These are phyloP conservation scores for Spatulosminthurus flaviceps DNA, from an alignment of 2,888 invertebrate species.

Conservation along the genomic window DNA sequence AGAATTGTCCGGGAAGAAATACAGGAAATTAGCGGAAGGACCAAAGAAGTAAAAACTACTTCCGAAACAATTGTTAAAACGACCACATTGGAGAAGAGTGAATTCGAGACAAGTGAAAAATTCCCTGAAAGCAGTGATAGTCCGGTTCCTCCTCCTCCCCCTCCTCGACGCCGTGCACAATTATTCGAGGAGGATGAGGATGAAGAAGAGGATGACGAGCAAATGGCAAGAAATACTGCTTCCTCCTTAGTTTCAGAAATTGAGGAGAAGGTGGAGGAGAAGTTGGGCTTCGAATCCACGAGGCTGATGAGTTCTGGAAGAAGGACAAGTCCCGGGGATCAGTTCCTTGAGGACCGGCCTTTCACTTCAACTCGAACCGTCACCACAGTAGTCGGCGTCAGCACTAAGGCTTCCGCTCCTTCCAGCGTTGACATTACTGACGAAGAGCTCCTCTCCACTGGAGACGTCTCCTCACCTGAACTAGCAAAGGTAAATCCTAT, in stretches of 20 bases:
- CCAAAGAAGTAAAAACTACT: slow-evolving; percentile 46
- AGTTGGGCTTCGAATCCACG: slow-evolving; percentile 59
- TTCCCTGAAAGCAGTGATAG: slow-evolving; percentile 68
- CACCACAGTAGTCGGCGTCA: background rate
- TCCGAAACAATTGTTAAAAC: slow-evolving; percentile 52
- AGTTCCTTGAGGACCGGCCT: background rate
- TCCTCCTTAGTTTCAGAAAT: slow-evolving; percentile 68
- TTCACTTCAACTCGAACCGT: background rate
- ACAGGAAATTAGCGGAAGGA: slow-evolving; percentile 48
- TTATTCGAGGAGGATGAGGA: slow-evolving; percentile 65
- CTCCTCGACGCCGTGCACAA: background rate
- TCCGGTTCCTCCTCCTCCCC: background rate
- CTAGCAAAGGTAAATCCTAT: slow-evolving; percentile 68
- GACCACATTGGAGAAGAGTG: slow-evolving; percentile 57
- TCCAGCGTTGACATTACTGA: slow-evolving; percentile 71
- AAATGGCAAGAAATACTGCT: slow-evolving; percentile 32
- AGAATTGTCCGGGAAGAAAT: slow-evolving; percentile 35
- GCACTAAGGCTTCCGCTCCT: slow-evolving; percentile 50
- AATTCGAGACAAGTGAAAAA: slow-evolving; percentile 59
- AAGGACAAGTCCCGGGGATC: background rate
- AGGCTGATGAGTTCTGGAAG: background rate
- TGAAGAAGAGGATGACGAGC: slow-evolving; percentile 43
- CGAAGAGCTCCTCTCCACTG: slow-evolving; percentile 78
- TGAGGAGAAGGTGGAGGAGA: slow-evolving; percentile 69
- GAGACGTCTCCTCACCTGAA: slow-evolving; percentile 75